phyloP scores from a whole-genome alignment of 2,888 invertebrate genomes.

The Eilema sororculum region DNA sequence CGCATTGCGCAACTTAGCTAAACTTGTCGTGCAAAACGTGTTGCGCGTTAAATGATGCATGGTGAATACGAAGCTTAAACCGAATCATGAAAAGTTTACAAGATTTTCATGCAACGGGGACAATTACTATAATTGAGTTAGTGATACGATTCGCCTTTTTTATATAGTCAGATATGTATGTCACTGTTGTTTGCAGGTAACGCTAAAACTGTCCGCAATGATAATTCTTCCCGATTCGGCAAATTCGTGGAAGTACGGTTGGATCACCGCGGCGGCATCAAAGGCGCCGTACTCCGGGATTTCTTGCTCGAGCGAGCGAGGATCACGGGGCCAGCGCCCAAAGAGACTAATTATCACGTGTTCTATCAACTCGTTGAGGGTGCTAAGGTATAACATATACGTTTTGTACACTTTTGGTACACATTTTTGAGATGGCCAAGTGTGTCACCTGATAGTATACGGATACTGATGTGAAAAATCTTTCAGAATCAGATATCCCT shows the following conservation, averaged over 20 bases:
- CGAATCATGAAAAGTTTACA: no score
- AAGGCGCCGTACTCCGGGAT: conserved; percentile 96
- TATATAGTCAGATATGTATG: no score
- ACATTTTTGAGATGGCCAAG: background rate
- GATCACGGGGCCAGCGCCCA: conserved; percentile 95
- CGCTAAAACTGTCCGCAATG: conserved; percentile 96
- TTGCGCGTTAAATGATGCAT: no score
- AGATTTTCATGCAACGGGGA: no score
- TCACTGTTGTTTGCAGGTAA: conserved; percentile 88
- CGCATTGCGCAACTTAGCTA: no score
- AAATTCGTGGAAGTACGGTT: conserved; percentile 98
- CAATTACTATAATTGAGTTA: no score
- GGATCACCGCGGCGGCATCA: conserved; percentile 95
- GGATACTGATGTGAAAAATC: no score
- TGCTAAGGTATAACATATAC: conserved; percentile 87
- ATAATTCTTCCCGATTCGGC: conserved; percentile 97
- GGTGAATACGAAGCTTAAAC: no score
- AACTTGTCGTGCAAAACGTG: no score
- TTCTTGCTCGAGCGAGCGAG: conserved; percentile 96
- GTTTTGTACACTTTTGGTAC: background rate
- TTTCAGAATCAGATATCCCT: no score
- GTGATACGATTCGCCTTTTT: no score
- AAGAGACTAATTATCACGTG: conserved; percentile 96
- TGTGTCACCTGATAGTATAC: background rate
- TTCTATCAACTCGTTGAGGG: conserved; percentile 97